These are phyloP conservation scores for Drosophila biarmipes DNA, from an alignment of 1,140 invertebrate genomes.

Conservation along the genomic window DNA sequence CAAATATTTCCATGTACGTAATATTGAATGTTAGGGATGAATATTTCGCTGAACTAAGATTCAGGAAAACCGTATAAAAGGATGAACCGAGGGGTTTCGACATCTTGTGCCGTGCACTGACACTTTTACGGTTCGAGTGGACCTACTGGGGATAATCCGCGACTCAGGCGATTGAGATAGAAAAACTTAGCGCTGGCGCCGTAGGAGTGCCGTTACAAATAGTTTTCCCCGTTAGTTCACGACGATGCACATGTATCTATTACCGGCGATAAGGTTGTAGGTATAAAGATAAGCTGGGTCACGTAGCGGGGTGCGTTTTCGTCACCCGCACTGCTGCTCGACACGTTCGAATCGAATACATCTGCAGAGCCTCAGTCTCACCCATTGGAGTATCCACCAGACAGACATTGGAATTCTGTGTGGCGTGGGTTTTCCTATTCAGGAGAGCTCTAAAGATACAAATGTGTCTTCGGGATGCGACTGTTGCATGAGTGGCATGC, in stretches of 20 bases:
- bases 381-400: slow-evolving; percentile 9
- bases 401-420: slow-evolving; percentile 59
- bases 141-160: slow-evolving; percentile 44
- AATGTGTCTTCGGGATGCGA: slow-evolving; percentile 47
- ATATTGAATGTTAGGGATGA: too few relatives aligned
- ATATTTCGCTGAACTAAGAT: not conserved
- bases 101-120: slow-evolving; percentile 3
- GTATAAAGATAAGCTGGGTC: slow-evolving; percentile 28
- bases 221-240: slow-evolving; percentile 54
- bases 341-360: slow-evolving; percentile 64
- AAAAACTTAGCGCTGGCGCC: slow-evolving; percentile 68
- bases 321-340: slow-evolving; percentile 63
- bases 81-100: not conserved
- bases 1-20: too few relatives aligned
- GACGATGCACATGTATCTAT: slow-evolving; percentile 34
- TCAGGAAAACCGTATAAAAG: not conserved
- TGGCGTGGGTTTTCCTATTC: slow-evolving; percentile 11
- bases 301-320: slow-evolving; percentile 71
- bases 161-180: slow-evolving; percentile 12
- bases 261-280: not conserved
- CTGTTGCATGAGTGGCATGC: slow-evolving; percentile 58
- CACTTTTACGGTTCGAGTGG: slow-evolving; percentile 30
- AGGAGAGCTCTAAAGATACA: slow-evolving; percentile 48
- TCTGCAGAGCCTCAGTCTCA: slow-evolving; percentile 54
- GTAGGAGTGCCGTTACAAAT: slow-evolving; percentile 78